A percentile compares a stretch with the other conserved stretches of the same genome.
Evolutionary conservation across 1,140 invertebrate genomes (phyloP).

Genomic region (Drosophila nasuta): DNA sequence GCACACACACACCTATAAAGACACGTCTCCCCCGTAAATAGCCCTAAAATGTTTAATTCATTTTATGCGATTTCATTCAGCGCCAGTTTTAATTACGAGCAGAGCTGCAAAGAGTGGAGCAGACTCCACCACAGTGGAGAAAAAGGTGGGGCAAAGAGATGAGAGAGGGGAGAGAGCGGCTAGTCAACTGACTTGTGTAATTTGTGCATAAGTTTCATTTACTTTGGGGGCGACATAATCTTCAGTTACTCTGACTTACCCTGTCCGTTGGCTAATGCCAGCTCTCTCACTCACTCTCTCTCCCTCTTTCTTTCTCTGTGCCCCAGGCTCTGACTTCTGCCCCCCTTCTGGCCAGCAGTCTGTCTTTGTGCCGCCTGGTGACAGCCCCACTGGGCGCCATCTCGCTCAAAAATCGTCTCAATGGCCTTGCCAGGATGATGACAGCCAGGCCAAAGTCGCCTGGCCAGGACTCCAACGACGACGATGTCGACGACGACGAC

Average conservation of each 20-base stretch:
- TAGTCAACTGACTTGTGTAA: conserved; percentile 78
- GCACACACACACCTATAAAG: conserved; percentile 28
- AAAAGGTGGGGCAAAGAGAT: too few species aligned
- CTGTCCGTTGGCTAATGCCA: conserved; percentile 70
- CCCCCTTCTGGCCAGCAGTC: background rate
- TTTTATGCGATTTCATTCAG: conserved; percentile 84
- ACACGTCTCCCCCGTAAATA: conserved; percentile 59
- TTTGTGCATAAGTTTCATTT: conserved; percentile 83
- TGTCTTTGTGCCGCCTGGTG: conserved; percentile 27
- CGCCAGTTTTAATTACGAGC: conserved; percentile 80
- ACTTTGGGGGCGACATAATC: conserved; percentile 80
- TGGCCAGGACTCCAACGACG: background rate
- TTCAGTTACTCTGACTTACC: conserved; percentile 68
- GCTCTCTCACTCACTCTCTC: background rate
- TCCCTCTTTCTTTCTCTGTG: too few species aligned
- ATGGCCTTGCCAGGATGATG: conserved; percentile 61
- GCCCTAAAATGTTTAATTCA: conserved; percentile 84
- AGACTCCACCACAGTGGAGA: background rate
- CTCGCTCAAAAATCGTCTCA: conserved; percentile 69
- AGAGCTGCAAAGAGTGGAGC: conserved; percentile 4
- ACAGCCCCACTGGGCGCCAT: conserved; percentile 49
- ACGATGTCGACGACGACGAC: background rate
- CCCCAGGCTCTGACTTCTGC: background rate
- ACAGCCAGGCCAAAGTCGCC: conserved; percentile 32
- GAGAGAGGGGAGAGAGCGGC: conserved; percentile 20